Base-by-base conservation (phyloP, 2,113 vertebrate genomes). In the Pavo muticus region DNA sequence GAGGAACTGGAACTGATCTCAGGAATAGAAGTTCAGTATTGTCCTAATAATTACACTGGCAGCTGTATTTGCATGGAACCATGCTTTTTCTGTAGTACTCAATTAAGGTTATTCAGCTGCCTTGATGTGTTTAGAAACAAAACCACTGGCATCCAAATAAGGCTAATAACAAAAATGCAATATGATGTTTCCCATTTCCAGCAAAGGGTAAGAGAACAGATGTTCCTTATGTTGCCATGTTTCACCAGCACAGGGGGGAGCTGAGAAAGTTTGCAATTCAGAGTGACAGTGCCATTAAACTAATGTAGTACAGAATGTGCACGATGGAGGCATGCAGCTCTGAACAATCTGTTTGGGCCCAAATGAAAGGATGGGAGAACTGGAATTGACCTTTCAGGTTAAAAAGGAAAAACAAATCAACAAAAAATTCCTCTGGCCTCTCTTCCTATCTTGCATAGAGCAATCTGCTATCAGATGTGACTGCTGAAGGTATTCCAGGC, bases 71-170 rank as follows among this genome's bases (percentile, higher is more conserved):
- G 90, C 92, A 96, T 96, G 93, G 96, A 96, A 92, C 94, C 81
- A 87, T 67, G 84, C 90, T 94, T 95, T 87, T 95, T 95, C 88
- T 93, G 94, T 81, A 96, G 83, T 96, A 82, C 91, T 95, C 94
- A 95, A 96, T 96, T 97, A 97, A 94, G 94, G 83, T 97, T 97
- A 95, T 96, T 87, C 91, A 96, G 85, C 83, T 79, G 94, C 93
- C 86, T 96, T 95, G 92, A 95, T 95, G 95, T 94, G 94, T 95
- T 97, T 93, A 97, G 96, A 96, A 96, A 95, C 95, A 97, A 96
- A 97, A 95, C 95, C 93, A 93, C 93, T 95, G 96, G 95, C 95
- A 96, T 97, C 97, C 95, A 96, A 96, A 96, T 95, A 94, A 95
- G 91, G 90, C 91, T 96, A 96, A 96, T 97, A 96, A 92, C 95